Evolutionary conservation across 1,140 invertebrate genomes (phyloP), one percentile per base, ranked within the genome.

Genomic region (Diorhabda sublineata): DNA sequence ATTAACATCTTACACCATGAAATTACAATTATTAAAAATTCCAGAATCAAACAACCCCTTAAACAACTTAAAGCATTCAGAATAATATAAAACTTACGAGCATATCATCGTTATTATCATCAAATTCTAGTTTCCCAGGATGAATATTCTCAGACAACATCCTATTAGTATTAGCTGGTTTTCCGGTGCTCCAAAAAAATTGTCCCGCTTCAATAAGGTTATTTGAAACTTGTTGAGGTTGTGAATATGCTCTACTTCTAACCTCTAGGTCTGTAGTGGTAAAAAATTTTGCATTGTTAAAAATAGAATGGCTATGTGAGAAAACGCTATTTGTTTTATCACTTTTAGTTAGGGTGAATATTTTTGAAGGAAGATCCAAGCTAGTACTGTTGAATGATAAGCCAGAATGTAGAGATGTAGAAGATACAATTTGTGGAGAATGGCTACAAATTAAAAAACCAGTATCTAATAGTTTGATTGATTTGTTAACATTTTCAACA

Each of bases 351-450:
- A 65, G 8, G 4, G 64, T 47, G 58, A 47, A 65, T 41, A 65
- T 65, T 57, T 58, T 65, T 9, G 64, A 65, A 9, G 64, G 64
- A 41, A 42, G 26, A 4, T 65, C 64, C 43, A 65, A 64, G 42
- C 47, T 56, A 42, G 8, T 7, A 45, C 64, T 65, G 47, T 64
- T 64, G 42, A 65, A 65, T 3, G 64, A 65, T 9, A 44, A 58
- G 42, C 4, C 41, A 4, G 56, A 42, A 57, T 56, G 41, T 8
- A 26, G 56, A 42, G 64, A 65, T 26, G 47, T 41, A 42, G 52
- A 9, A 42, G 56, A 65, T 26, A 58, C 4, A 5, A 58, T 9
- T 0, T 41, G 5, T 57, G 57, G 57, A 57, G 9, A 47, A 7
- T 47, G 56, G 43, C 47, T 58, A 0, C 47, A 41, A 58, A 57